These are phyloP conservation scores for Vidua chalybeata DNA, from an alignment of 2,113 vertebrate genomes.

Conservation along the genomic window DNA sequence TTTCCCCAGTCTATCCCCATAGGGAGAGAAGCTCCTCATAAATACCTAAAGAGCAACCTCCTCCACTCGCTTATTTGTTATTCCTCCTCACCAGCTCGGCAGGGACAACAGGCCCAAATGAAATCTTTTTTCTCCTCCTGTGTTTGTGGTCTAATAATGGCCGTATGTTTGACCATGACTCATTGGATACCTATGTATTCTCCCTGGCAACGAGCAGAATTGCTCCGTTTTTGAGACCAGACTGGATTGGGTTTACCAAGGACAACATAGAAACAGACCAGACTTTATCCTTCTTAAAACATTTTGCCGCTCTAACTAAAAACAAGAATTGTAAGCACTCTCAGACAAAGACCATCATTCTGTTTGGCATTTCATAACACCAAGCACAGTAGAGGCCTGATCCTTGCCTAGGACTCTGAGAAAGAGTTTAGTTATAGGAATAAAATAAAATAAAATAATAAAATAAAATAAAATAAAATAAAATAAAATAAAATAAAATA, in stretches of 20 bases:
- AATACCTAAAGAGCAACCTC: conserved; percentile 67
- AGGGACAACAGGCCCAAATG: conserved; percentile 67
- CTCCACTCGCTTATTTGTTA: conserved; percentile 57
- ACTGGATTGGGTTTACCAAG: conserved; percentile 65
- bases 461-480: not conserved
- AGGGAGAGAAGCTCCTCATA: conserved; percentile 67
- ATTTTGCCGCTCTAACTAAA: not conserved
- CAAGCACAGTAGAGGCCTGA: not conserved
- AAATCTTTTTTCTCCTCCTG: conserved; percentile 63
- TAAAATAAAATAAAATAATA: not conserved
- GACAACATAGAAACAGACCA: conserved; percentile 62
- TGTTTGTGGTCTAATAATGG: conserved; percentile 70
- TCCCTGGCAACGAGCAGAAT: conserved; percentile 66
- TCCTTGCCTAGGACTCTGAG: not conserved
- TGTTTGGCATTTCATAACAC: conserved; percentile 31
- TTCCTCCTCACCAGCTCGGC: conserved; percentile 54
- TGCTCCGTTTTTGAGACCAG: conserved; percentile 64
- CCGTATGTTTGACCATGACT: conserved; percentile 67
- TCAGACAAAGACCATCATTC: conserved; percentile 45
- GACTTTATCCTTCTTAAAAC: conserved; percentile 59
- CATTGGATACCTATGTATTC: conserved; percentile 72
- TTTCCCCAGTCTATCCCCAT: conserved; percentile 51
- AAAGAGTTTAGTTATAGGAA: not conserved
- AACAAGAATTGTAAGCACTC: conserved; percentile 26
- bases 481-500: not conserved